A percentile compares a stretch with the other conserved stretches of the same genome.
phyloP scores from a whole-genome alignment of 2,113 vertebrate genomes.

The Gulo gulo region DNA sequence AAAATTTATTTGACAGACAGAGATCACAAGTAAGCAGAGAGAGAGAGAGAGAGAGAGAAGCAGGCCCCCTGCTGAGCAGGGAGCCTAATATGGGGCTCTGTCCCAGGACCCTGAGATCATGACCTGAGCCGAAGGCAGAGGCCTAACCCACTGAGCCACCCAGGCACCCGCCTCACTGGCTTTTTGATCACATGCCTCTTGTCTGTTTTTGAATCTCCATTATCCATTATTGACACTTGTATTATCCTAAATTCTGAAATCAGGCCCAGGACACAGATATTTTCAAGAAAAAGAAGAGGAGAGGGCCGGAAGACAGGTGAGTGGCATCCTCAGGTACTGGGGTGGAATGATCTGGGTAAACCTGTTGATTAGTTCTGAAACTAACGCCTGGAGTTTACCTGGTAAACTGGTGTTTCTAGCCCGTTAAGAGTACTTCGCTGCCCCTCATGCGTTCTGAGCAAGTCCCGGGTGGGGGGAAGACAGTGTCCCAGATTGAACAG shows the following conservation, averaged over 20 bases:
- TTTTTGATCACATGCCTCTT: neutral
- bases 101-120: too few relatives aligned
- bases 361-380: neutral
- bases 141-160: too few relatives aligned
- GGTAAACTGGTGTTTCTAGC: too few relatives aligned
- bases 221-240: neutral
- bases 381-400: accelerated
- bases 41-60: too few relatives aligned
- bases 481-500: neutral
- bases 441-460: neutral
- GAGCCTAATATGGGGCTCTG: too few relatives aligned
- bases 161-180: neutral
- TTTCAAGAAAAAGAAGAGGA: conserved; percentile 85
- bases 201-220: neutral
- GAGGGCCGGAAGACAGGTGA: conserved; percentile 84
- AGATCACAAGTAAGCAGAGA: too few relatives aligned
- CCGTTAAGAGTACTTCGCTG: accelerated
- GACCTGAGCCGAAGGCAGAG: too few relatives aligned
- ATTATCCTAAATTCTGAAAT: conserved; percentile 56
- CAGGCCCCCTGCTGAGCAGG: too few relatives aligned
- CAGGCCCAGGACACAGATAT: conserved; percentile 81
- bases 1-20: too few relatives aligned
- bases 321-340: neutral
- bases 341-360: neutral
- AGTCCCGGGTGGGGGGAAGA: too few relatives aligned